These are phyloP conservation scores for Rhinoderma darwinii DNA, from an alignment of 2,113 vertebrate genomes.

Conservation along the genomic window DNA sequence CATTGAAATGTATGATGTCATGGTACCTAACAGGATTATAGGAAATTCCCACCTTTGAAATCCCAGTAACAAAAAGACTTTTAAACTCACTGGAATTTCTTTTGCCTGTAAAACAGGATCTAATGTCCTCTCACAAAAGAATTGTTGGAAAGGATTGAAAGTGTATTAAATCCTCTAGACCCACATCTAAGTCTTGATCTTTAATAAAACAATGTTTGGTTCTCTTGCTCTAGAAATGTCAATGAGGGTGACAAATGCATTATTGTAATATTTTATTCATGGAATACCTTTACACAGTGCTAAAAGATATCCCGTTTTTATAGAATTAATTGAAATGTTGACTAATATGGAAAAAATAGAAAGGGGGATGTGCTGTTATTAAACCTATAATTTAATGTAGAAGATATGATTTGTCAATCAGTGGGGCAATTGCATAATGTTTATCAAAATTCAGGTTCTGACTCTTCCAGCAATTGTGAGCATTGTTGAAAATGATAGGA, in stretches of 20 bases:
- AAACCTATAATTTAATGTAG: background rate
- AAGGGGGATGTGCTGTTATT: background rate
- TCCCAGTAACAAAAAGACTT: slow-evolving; percentile 42
- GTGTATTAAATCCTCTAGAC: slow-evolving; percentile 29
- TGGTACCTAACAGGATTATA: slow-evolving; percentile 57
- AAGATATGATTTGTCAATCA: too few relatives aligned
- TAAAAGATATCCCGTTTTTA: background rate
- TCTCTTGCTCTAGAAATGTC: slow-evolving; percentile 16
- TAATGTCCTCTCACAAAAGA: slow-evolving; percentile 26
- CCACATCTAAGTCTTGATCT: slow-evolving; percentile 44
- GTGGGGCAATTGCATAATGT: too few relatives aligned
- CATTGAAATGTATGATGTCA: slow-evolving; percentile 47
- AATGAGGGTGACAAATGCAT: slow-evolving; percentile 36
- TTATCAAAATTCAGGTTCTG: too few relatives aligned
- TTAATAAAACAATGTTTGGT: slow-evolving; percentile 50
- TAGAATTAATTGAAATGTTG: background rate
- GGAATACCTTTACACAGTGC: background rate
- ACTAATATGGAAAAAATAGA: background rate
- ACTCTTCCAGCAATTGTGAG: too few relatives aligned
- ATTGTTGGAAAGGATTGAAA: slow-evolving; percentile 28
- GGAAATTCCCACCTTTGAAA: slow-evolving; percentile 50
- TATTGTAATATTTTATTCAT: slow-evolving; percentile 22
- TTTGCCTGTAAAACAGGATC: slow-evolving; percentile 40
- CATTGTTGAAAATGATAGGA: too few relatives aligned
- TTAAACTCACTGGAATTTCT: slow-evolving; percentile 20